A percentile compares a stretch with the other conserved stretches of the same genome.
Conservation (phyloP, 2,797 vertebrate genomes). For the Typhlichthys eigenmanni region DNA sequence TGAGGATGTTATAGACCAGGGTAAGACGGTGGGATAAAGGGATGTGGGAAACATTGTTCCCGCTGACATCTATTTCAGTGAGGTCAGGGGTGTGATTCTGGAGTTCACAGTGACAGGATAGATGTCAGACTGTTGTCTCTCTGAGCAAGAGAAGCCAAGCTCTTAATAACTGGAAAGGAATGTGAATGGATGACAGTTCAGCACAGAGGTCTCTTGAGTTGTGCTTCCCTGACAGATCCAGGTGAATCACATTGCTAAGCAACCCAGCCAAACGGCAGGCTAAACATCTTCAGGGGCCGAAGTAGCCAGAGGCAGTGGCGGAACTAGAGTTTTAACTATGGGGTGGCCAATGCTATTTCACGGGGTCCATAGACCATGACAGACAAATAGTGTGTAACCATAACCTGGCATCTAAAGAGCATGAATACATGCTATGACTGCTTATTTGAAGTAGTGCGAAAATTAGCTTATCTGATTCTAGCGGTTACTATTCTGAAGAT, state of each 20-base stretch:
- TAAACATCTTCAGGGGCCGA: slow-evolving; percentile 2
- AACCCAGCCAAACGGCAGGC: not conserved
- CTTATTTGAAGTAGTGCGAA: too few species aligned
- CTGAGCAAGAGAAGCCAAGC: slow-evolving; percentile 11
- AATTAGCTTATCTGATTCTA: too few species aligned
- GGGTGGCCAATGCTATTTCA: too few species aligned
- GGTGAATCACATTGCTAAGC: not conserved
- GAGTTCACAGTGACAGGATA: not conserved
- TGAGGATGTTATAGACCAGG: not conserved
- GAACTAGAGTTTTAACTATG: too few species aligned
- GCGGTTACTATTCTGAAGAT: too few species aligned
- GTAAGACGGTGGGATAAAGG: slow-evolving; percentile 1
- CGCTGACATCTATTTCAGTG: slow-evolving; percentile 9
- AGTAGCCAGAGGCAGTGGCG: slow-evolving; percentile 7
- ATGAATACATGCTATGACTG: too few species aligned
- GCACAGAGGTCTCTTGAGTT: slow-evolving; percentile 7
- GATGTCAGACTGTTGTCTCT: slow-evolving; percentile 9
- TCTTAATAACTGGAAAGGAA: not conserved
- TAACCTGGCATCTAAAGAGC: too few species aligned
- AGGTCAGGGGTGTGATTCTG: slow-evolving; percentile 6
- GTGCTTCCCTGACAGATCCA: slow-evolving; percentile 23
- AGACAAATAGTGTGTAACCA: too few species aligned
- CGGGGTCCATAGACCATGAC: too few species aligned
- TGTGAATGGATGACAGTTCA: not conserved
- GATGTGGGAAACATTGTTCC: slow-evolving; percentile 18